Evolutionary conservation across 2,113 vertebrate genomes (phyloP), one percentile per base, ranked within the genome.

Genomic region (Ciconia boyciana): DNA sequence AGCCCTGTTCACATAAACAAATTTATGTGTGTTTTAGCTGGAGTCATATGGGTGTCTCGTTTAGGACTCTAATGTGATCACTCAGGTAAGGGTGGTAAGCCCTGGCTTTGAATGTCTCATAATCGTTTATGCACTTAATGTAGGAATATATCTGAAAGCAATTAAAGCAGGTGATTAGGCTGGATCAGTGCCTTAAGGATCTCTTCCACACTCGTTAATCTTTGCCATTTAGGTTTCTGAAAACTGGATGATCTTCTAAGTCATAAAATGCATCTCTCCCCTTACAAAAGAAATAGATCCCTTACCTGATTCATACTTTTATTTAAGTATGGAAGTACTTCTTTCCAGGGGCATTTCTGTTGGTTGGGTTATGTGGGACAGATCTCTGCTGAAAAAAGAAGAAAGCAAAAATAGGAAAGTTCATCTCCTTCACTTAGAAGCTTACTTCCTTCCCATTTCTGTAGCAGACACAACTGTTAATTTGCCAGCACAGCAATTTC

Each of bases 21-120:
- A 39, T 0, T 1, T 20, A 4, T 7, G 11, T 34, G 14, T 77
- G 29, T 48, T 39, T 65, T 44, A 52, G 34, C 70, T 92, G 62
- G 17, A 74, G 25, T 13, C 16, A 14, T 26, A 1, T 0, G 2
- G 7, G 13, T 48, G 18, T 52, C 39, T 79, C 21, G 1, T 34
- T 49, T 19, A 34, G 44, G 54, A 24, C 36, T 76, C 44, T 31
- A 19, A 34, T 6, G 29, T 25, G 29, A 36, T 52, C 16, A 1
- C 20, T 69, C 1, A 0, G n/a, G 10, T 31, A 41, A 41, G 41
- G 24, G 48, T 65, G 25, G 34, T 41, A 32, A 87, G 31, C 9
- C 14, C 32, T 55, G 78, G 12, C 51, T 93, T 65, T 55, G n/a
- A 69, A 51, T 16, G 13, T 24, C 48, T 79, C 2, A 6, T 10